phyloP scores from a whole-genome alignment of 1,140 invertebrate species.

The Pseudomyrmex gracilis region DNA sequence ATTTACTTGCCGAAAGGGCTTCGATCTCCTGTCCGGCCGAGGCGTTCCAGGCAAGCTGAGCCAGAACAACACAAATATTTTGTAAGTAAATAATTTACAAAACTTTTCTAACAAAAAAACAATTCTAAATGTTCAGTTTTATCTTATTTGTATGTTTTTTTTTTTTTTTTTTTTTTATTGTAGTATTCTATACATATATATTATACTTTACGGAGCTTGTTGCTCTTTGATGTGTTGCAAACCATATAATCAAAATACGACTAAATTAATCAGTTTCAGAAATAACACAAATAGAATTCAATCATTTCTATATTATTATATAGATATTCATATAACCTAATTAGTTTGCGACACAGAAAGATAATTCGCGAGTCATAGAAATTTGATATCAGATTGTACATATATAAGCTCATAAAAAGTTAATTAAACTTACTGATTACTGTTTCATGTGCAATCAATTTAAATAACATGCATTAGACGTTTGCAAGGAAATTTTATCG shows the following conservation, averaged over 20 bases:
- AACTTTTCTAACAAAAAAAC: neutral
- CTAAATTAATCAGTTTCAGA: neutral
- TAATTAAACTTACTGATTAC: neutral
- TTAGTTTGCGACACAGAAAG: neutral
- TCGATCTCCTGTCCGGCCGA: constrained; percentile 34
- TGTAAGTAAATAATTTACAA: constrained; percentile 50
- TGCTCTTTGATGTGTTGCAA: neutral
- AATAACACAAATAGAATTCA: neutral
- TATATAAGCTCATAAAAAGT: neutral
- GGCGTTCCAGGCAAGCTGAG: constrained; percentile 17
- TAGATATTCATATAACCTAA: neutral
- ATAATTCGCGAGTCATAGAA: neutral
- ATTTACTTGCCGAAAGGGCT: constrained; percentile 4
- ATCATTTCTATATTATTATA: too few relatives aligned
- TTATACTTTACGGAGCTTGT: neutral
- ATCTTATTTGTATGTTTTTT: neutral
- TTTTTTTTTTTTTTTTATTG: too few relatives aligned
- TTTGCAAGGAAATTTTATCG: neutral
- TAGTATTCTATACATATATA: neutral
- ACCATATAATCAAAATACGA: neutral
- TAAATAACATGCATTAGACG: neutral
- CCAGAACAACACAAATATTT: neutral
- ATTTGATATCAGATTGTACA: neutral
- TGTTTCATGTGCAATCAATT: neutral
- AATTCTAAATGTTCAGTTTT: neutral